Evolutionary conservation across 2,888 invertebrate genomes (phyloP).

Genomic region (Cephonodes hylas): DNA sequence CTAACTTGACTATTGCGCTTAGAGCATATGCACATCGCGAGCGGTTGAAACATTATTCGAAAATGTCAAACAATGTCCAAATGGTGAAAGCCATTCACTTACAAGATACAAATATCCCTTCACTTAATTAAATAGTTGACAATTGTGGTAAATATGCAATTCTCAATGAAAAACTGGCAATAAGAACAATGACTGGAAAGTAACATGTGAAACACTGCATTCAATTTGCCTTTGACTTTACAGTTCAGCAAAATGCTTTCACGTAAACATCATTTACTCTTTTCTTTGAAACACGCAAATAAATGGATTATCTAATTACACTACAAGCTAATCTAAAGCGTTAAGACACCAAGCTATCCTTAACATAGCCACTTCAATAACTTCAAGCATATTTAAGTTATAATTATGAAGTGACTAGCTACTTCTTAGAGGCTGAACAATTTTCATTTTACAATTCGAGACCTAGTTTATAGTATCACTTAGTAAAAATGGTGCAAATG

Average conservation of each 20-base stretch:
- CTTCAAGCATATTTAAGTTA: conserved; percentile 26
- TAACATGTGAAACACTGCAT: conserved; percentile 34
- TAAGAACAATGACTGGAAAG: conserved; percentile 53
- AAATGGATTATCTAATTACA: conserved; percentile 31
- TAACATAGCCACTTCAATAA: conserved; percentile 26
- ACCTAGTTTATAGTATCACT: conserved; percentile 26
- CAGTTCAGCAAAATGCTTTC: conserved; percentile 24
- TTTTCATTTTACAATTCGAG: conserved; percentile 31
- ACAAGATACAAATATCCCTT: conserved; percentile 12
- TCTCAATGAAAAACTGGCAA: conserved; percentile 43
- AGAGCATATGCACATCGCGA: conserved; percentile 21
- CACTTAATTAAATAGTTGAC: conserved; percentile 28
- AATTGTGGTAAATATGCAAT: conserved; percentile 37
- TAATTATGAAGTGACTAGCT: conserved; percentile 45
- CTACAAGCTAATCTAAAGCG: conserved; percentile 41
- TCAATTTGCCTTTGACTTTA: conserved; percentile 8
- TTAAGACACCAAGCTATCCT: conserved; percentile 33
- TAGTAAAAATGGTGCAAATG: conserved; percentile 34
- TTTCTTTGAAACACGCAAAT: conserved; percentile 32
- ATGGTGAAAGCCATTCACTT: conserved; percentile 46
- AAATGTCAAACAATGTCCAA: conserved; percentile 58
- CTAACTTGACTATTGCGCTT: neutral
- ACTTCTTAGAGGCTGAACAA: conserved; percentile 24
- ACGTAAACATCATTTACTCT: conserved; percentile 25
- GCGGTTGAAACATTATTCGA: conserved; percentile 25